Base-by-base conservation (phyloP, 1,140 invertebrate genomes). In the Panagrolaimus sp. region DNA sequence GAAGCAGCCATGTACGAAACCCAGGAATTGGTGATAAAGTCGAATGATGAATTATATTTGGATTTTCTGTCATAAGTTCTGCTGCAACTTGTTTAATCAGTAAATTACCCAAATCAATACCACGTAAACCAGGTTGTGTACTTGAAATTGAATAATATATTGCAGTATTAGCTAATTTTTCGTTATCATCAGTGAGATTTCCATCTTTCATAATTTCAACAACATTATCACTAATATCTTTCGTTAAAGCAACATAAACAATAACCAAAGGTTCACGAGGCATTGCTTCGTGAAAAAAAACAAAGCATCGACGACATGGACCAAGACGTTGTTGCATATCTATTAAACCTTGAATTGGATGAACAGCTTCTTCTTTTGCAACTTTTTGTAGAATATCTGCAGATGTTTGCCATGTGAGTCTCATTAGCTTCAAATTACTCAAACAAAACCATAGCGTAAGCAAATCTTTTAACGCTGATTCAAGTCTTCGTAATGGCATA, bases 221-320 rank as follows among this genome's bases (percentile, higher is more conserved):
- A 8, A 63, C 62, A 27, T 43, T 63, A 11, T 11, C 13, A 8
- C 16, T 27, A 1, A 63, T 63, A 0, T 43, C 38, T 14, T 63
- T 63, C 62, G 42, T 63, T 27, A 63, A 42, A 63, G 62, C 62
- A 38, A 63, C 62, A 42, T 63, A 63, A 5, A 63, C 62, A 63
- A 63, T 43, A 27, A 63, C 38, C 62, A 63, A 16, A n/a, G 62
- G 62, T 43, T 63, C 62, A 31, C 38, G n/a, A 9, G 62, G 62
- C 62, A 63, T 63, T 7, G 62, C 16, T 1, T 16, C 16, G 7
- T 63, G 62, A 31, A 63, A 16, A 27, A 63, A 63, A 11, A 63
- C 38, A 9, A 63, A 63, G 23, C 62, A 63, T 43, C 62, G 27
- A 31, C 62, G 27, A 9, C 38, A n/a, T 4, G 27, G 27, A 3